Conservation (phyloP, 2,113 vertebrate genomes). For the Strix uralensis region DNA sequence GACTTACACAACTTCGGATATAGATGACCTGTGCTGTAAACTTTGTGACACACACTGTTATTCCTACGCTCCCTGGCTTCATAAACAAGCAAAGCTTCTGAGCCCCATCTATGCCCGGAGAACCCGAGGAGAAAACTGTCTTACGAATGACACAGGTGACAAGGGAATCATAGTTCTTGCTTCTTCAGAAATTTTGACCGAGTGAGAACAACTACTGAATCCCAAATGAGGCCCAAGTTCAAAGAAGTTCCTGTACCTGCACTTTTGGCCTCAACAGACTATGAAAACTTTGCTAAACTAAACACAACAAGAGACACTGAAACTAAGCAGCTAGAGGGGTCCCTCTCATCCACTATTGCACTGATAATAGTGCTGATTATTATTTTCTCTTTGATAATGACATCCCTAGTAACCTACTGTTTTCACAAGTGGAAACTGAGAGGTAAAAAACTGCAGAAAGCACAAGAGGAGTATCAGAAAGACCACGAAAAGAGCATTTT, state of each 20-base stretch:
- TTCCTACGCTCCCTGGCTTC: neutral
- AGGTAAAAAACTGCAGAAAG: slow-evolving; percentile 71
- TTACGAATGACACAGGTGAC: neutral
- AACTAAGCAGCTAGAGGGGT: slow-evolving; percentile 49
- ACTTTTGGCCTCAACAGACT: slow-evolving; percentile 14
- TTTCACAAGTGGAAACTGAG: slow-evolving; percentile 77
- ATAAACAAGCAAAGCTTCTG: neutral
- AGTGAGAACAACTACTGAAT: neutral
- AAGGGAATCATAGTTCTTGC: neutral
- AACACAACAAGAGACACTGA: slow-evolving; percentile 57
- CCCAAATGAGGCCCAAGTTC: slow-evolving; percentile 70
- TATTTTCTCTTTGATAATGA: slow-evolving; percentile 65
- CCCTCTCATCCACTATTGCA: slow-evolving; percentile 72
- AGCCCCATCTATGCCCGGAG: neutral
- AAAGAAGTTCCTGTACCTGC: slow-evolving; percentile 33
- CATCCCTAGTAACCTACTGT: slow-evolving; percentile 73
- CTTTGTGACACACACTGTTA: accelerated
- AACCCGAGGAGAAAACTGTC: accelerated
- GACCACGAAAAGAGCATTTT: slow-evolving; percentile 69
- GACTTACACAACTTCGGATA: accelerated
- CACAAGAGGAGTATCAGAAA: slow-evolving; percentile 76
- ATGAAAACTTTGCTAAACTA: neutral
- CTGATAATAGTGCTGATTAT: slow-evolving; percentile 68
- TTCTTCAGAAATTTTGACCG: neutral
- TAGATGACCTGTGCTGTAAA: neutral